Evolutionary conservation across 2,888 invertebrate genomes (phyloP), one percentile per base, ranked within the genome.

Genomic region (Lymantria monacha): DNA sequence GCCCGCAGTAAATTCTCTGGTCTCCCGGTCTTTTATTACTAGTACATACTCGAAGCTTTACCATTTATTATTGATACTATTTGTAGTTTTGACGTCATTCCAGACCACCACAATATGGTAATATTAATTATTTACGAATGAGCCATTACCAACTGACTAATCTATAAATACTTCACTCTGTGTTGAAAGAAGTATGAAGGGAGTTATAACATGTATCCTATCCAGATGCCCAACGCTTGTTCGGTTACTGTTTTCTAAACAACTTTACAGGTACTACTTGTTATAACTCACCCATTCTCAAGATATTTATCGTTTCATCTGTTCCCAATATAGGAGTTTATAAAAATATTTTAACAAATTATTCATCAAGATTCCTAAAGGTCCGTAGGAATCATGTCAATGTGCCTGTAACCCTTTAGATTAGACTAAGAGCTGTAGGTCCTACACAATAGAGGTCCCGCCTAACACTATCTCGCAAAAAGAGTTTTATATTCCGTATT

Each of bases 1-100:
- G 70, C 69, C 62, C 72, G 69, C 64, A 62, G 62, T 61, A 60
- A 61, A 65, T 67, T 70, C 57, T 55, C 60, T 60, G 60, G 63
- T 48, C 11, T 10, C 12, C 12, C 12, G 38, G 15, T 14, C 15
- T 41, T 13, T 13, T 8, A 41, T 9, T 15, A 12, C n/a, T 15
- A 3, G 22, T 22, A 22, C 22, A 22, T 22, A 41, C 15, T 41
- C 13, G 1, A 41, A 40, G 22, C 41, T 9, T 41, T 41, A 15
- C 9, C 9, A 41, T 41, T 15, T 15, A 41, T 33, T 38, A 38
- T n/a, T 38, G 12, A 11, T 11, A 38, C 38, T 3, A 42, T 30
- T 42, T n/a, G 9, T 13, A 41, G n/a, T 40, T 22, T 8, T 10
- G 10, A 33, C 9, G 33, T 33, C 9, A 33, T 33, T 33, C 7